Conservation (phyloP, 2,888 invertebrate species). For the Nymphalis c-album region DNA sequence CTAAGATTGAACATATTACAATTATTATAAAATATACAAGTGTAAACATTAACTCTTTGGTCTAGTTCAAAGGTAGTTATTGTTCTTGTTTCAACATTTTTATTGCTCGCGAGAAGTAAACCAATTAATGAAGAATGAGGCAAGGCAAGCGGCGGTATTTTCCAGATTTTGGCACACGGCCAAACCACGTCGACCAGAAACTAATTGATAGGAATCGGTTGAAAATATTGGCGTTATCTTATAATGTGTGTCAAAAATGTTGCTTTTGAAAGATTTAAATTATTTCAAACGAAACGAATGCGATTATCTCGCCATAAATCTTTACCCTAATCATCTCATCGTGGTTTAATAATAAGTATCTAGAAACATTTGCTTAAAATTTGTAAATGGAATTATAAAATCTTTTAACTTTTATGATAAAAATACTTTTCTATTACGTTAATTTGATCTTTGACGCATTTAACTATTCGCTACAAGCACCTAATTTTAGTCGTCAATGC, state of each 20-base stretch:
- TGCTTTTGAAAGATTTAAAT: background rate
- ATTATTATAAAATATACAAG: constrained; percentile 23
- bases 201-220: constrained; percentile 37
- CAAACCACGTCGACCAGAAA: constrained; percentile 46
- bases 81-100: constrained; percentile 46
- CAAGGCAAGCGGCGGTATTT: constrained; percentile 59
- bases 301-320: too few species aligned
- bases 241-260: constrained; percentile 19
- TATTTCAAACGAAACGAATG: background rate
- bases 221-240: constrained; percentile 27
- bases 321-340: too few species aligned
- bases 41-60: constrained; percentile 19
- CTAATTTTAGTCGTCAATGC: too few species aligned
- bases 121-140: constrained; percentile 65
- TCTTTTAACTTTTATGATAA: too few species aligned
- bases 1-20: background rate
- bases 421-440: too few species aligned
- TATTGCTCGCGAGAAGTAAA: constrained; percentile 64
- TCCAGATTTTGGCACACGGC: constrained; percentile 56
- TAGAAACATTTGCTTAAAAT: too few species aligned
- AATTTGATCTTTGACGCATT: too few species aligned
- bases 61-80: constrained; percentile 34
- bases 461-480: too few species aligned
- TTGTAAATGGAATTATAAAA: too few species aligned
- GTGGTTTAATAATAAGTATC: too few species aligned